Conservation (phyloP, 2,113 vertebrate species). For the Otis tarda region DNA sequence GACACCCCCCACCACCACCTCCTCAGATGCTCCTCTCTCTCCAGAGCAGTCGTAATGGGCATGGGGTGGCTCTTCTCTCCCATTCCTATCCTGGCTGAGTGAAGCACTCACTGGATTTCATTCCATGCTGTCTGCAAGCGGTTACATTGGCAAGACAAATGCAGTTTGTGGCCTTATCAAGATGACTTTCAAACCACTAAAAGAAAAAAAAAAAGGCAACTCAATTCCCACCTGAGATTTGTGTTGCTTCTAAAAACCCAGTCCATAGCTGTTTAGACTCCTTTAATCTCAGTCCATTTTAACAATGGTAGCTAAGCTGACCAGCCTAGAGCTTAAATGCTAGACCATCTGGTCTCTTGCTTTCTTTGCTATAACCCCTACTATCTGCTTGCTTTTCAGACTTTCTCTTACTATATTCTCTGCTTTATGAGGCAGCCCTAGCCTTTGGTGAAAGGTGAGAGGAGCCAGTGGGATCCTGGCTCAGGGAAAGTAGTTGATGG, state of each 20-base stretch:
- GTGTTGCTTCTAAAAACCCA: conserved; percentile 18
- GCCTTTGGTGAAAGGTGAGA: conserved; percentile 37
- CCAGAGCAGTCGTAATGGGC: background rate
- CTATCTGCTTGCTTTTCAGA: conserved; percentile 55
- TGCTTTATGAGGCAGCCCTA: conserved; percentile 10
- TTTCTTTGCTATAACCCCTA: conserved; percentile 30
- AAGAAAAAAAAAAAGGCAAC: conserved; percentile 13
- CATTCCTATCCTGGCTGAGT: background rate
- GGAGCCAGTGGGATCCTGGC: background rate
- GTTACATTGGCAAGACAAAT: conserved; percentile 26
- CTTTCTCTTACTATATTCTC: background rate
- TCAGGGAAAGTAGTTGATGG: background rate
- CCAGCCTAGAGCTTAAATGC: background rate
- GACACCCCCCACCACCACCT: conserved; percentile 25
- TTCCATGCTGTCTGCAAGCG: background rate
- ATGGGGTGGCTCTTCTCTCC: background rate
- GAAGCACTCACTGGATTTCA: background rate
- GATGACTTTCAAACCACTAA: conserved; percentile 29
- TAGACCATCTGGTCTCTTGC: background rate
- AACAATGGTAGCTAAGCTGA: background rate
- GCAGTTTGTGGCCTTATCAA: conserved; percentile 70
- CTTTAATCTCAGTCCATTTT: conserved; percentile 32
- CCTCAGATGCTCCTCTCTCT: background rate
- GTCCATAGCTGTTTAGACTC: background rate
- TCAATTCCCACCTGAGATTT: background rate